Conservation (phyloP, 2,797 vertebrate species). For the Premnoplex brunnescens region DNA sequence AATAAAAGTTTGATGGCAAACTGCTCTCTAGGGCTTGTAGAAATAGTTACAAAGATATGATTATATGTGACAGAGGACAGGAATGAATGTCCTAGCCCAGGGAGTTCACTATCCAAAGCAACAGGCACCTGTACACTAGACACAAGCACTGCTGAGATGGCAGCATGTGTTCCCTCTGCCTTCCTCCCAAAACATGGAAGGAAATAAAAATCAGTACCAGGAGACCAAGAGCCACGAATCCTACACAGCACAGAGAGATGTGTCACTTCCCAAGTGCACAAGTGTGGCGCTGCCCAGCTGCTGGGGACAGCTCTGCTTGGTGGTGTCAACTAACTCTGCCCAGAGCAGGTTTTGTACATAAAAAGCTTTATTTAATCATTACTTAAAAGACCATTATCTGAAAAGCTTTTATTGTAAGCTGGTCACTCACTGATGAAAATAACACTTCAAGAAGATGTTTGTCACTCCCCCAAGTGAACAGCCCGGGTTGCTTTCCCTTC, state of each 20-base stretch:
- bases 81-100: not conserved
- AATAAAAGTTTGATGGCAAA: not conserved
- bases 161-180: not conserved
- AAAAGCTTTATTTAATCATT: not conserved
- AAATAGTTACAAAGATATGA: not conserved
- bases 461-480: not conserved
- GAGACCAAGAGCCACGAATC: not conserved
- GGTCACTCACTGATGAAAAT: not conserved
- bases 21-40: not conserved
- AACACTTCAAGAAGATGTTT: not conserved
- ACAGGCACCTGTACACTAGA: rapidly evolving
- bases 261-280: rapidly evolving
- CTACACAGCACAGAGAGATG: not conserved
- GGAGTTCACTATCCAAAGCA: not conserved
- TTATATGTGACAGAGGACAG: not conserved
- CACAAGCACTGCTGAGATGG: rapidly evolving
- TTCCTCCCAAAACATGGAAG: not conserved
- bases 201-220: not conserved
- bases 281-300: not conserved
- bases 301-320: not conserved
- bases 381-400: not conserved
- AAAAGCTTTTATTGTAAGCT: not conserved
- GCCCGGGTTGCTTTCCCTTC: not conserved
- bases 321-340: not conserved
- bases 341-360: not conserved